Evolutionary conservation across 2,113 vertebrate species (phyloP), one percentile per base, ranked within the genome.

Genomic region (Gobiocypris rarus): DNA sequence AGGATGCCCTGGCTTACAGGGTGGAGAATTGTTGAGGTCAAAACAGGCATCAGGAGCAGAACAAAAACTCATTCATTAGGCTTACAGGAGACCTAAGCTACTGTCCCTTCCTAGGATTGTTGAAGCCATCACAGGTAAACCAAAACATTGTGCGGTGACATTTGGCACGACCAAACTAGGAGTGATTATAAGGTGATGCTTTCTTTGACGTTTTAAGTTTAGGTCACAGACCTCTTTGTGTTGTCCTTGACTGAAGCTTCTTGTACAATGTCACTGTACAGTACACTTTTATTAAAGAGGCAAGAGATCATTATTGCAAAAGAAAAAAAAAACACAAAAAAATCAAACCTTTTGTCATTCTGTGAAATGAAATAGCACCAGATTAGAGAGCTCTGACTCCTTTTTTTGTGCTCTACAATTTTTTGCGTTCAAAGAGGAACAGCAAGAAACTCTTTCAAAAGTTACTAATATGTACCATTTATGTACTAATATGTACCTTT

Each of bases 51-150:
- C 13, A 52, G 52, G n/a, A 83, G 2, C 58, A 50, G 43, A 61
- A 73, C 67, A 28, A 79, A 67, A 81, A 77, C 26, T 80, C 63
- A 81, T 81, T 87, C 70, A 79, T 85, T 88, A 85, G 77, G 81
- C 81, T 88, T 86, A 86, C 31, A 34, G 48, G 75, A 84, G 38
- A 38, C 22, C 71, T 84, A 88, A 88, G 84, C 87, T 73, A 71
- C 82, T 81, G 78, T 81, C 48, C 61, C 31, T 76, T 81, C 69
- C 80, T 69, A 48, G 50, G 78, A 80, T 71, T 81, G 70, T 61
- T 63, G 69, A 83, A 74, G 86, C 70, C 80, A 61, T 56, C 41
- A 71, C 50, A 81, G 81, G 63, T 76, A 13, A 85, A 88, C 61
- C 43, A 41, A 80, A 75, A 75, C 81, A 85, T 24, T 43, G 56